Percentiles rank a stretch among this genome's conserved stretches.
Conservation (phyloP, 2,113 vertebrate genomes). For the Hippoglossus stenolepis region DNA sequence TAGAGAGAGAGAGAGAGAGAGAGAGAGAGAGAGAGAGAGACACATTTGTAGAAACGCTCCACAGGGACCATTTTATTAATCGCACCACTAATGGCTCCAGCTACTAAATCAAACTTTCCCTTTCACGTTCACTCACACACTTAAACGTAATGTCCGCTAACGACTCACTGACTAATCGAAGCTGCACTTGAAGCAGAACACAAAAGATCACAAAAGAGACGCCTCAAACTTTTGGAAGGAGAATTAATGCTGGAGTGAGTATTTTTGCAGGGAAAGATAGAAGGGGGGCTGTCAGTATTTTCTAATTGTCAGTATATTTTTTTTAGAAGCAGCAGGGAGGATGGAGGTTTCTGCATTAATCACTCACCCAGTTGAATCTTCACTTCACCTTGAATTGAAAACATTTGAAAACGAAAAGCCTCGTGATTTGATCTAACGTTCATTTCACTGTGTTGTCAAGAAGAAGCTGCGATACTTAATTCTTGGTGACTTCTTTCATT, state of each 20-base stretch:
- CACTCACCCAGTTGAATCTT: not conserved
- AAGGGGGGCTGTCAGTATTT: not conserved
- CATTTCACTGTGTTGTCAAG: no score
- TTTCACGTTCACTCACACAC: slow-evolving; percentile 38
- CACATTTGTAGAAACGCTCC: slow-evolving; percentile 52
- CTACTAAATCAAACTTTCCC: slow-evolving; percentile 61
- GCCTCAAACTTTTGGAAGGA: not conserved
- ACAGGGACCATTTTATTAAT: slow-evolving; percentile 47
- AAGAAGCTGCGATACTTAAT: no score
- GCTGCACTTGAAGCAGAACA: not conserved
- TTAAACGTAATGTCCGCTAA: slow-evolving; percentile 42
- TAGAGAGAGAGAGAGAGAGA: not conserved
- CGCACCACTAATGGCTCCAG: slow-evolving; percentile 38
- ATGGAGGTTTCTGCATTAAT: no score
- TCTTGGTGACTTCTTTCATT: no score
- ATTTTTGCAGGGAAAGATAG: not conserved
- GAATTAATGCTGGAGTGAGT: not conserved
- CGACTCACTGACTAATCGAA: slow-evolving; percentile 1
- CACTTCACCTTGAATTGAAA: not conserved
- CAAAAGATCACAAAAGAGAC: no score
- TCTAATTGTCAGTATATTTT: not conserved
- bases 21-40: not conserved
- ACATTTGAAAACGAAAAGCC: not conserved
- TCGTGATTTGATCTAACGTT: not conserved
- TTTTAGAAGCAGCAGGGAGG: not conserved